Base-by-base conservation (phyloP, 37 sponge, comb jelly and placozoan genomes). In the Oopsacas minuta region DNA sequence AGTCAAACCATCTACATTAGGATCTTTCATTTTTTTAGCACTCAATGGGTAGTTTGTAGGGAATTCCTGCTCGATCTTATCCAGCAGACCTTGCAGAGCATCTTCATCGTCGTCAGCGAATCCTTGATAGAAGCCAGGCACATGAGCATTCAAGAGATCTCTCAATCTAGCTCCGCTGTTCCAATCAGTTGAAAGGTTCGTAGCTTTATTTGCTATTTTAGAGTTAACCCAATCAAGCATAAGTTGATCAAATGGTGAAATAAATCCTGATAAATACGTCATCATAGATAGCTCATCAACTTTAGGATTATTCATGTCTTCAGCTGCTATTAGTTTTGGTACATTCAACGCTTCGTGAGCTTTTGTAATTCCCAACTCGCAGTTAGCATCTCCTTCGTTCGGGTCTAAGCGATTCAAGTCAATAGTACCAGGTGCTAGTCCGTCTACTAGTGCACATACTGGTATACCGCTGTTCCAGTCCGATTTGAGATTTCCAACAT, bases 221-320 rank as follows among this genome's bases (percentile, higher is more conserved):
- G 91, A 82, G 83, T 93, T 86, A 10, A 95, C 87, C 99, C 99
- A 98, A 32, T 81, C 87, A 34, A 95, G 82, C 91, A 98, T 92
- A 15, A 89, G 92, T 39, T 88, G 87, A 38, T 92, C 75, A 12
- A 61, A 61, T 3, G 75, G 37, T 52, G 81, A 1, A 7, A 81
- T 85, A n/a, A 83, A 81, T 30, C 37, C 51, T 30, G 81, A 37
- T 10, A 85, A 38, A 83, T 81, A 85, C 82, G 86, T 81, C 38
- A 81, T 81, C 51, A 85, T 39, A 36, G 51, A 36, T 37, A 85
- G 38, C 36, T 85, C 82, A 52, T 85, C 86, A 10, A 85, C 86
- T 8, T 83, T 28, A 1, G 86, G 86, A 20, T 85, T 81, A 23
- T 23, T 82, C 37, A 85, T 85, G 22, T 85, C 86, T 81, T 23